phyloP scores from a whole-genome alignment of 2,888 invertebrate species.

The Acholoe squamosa region DNA sequence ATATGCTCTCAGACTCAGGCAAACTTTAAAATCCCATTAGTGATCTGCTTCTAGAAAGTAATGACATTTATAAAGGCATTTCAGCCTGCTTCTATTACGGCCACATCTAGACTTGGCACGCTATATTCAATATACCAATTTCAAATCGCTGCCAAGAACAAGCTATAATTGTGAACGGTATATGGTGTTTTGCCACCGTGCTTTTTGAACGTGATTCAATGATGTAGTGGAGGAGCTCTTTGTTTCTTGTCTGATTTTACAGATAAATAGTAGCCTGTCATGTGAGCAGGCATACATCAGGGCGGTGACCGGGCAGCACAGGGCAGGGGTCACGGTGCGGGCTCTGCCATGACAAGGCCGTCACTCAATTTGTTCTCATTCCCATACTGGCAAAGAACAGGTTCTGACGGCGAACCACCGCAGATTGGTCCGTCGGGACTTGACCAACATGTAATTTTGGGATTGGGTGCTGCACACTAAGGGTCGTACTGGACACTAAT shows the following conservation, averaged over 20 bases:
- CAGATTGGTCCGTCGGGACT: slow-evolving; percentile 47
- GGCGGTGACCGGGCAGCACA: not conserved
- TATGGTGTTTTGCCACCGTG: no score
- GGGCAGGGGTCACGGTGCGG: slow-evolving; percentile 18
- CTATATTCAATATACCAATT: no score
- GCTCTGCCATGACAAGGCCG: slow-evolving; percentile 18
- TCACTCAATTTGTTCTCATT: slow-evolving; percentile 55
- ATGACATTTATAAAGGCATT: no score
- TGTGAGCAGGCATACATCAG: slow-evolving; percentile 29
- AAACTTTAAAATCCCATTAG: no score
- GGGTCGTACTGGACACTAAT: not conserved
- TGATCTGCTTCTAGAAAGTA: no score
- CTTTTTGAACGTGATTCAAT: no score
- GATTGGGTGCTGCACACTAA: not conserved
- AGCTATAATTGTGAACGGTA: no score
- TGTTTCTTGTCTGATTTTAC: not conserved
- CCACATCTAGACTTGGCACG: no score
- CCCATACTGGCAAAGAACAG: slow-evolving; percentile 32
- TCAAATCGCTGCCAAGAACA: no score
- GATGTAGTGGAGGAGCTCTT: not conserved
- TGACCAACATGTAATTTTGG: slow-evolving; percentile 52
- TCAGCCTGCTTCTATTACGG: no score
- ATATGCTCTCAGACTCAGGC: not conserved
- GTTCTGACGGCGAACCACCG: not conserved
- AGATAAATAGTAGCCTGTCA: not conserved